Conservation (phyloP, 1,140 invertebrate genomes). For the Akabosia matsudoensis region DNA sequence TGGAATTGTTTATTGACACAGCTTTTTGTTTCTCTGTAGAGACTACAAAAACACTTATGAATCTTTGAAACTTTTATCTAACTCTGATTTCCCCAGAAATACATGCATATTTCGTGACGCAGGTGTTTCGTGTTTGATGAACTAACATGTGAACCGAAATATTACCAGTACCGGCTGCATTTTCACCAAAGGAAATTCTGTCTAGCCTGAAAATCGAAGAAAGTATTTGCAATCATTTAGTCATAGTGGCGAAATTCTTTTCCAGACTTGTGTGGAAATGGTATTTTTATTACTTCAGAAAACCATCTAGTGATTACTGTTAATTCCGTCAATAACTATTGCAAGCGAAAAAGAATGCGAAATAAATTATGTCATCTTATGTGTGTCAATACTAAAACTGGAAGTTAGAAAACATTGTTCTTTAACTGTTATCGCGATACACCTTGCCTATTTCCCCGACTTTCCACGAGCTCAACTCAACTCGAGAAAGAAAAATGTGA, state of each 20-base stretch:
- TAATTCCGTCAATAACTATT: neutral
- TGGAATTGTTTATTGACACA: too few relatives aligned
- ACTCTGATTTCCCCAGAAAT: slow-evolving; percentile 10
- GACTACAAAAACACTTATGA: too few relatives aligned
- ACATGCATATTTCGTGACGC: neutral
- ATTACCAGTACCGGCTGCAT: neutral
- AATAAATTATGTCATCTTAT: neutral
- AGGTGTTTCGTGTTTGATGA: neutral
- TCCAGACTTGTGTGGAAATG: neutral
- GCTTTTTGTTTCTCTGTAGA: too few relatives aligned
- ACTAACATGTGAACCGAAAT: too few relatives aligned
- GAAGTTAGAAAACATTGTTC: neutral
- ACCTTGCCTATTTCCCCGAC: too few relatives aligned
- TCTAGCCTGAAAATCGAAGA: neutral
- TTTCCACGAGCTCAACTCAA: too few relatives aligned
- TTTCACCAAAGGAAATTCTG: neutral
- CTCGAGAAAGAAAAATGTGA: neutral
- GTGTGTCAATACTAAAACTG: neutral
- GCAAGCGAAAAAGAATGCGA: neutral
- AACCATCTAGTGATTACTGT: neutral
- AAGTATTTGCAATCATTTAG: slow-evolving; percentile 6
- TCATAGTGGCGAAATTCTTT: neutral
- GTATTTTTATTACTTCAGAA: too few relatives aligned
- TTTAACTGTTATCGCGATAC: neutral
- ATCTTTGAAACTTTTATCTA: too few relatives aligned